These are phyloP conservation scores for Ophonus ardosiacus DNA, from an alignment of 2,888 invertebrate genomes.

Conservation along the genomic window DNA sequence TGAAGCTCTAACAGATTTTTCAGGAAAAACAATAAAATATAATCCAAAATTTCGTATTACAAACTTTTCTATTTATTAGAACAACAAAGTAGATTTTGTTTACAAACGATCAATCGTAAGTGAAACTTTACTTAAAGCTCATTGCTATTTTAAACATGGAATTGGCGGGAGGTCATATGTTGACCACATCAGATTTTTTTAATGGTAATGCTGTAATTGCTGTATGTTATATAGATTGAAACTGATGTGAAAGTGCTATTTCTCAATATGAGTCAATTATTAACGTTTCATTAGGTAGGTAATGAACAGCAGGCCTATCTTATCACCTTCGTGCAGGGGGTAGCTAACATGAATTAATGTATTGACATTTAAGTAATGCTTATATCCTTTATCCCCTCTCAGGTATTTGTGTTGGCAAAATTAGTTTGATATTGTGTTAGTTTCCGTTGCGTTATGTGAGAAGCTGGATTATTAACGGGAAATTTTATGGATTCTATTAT, in stretches of 20 bases:
- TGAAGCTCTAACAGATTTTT: too few species aligned
- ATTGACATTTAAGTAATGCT: conserved; percentile 26
- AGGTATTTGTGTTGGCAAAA: conserved; percentile 17
- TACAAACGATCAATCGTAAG: too few species aligned
- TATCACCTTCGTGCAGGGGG: background rate
- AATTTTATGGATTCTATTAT: background rate
- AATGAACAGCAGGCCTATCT: background rate
- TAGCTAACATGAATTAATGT: background rate
- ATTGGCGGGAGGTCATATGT: too few species aligned
- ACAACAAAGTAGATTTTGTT: too few species aligned
- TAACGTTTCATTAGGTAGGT: background rate
- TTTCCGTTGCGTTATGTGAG: background rate
- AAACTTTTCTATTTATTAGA: too few species aligned
- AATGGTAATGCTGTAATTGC: too few species aligned
- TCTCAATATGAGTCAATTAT: conserved; percentile 11
- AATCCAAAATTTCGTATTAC: too few species aligned
- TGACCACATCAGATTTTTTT: too few species aligned
- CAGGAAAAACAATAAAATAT: too few species aligned
- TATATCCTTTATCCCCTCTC: background rate
- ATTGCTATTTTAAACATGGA: too few species aligned
- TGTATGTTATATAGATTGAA: background rate
- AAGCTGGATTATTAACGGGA: background rate
- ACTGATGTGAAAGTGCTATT: background rate
- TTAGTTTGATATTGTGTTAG: conserved; percentile 10
- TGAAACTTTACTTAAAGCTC: too few species aligned